Conservation (phyloP, 2,797 vertebrate genomes). For the Neosilurus mollespiculum region DNA sequence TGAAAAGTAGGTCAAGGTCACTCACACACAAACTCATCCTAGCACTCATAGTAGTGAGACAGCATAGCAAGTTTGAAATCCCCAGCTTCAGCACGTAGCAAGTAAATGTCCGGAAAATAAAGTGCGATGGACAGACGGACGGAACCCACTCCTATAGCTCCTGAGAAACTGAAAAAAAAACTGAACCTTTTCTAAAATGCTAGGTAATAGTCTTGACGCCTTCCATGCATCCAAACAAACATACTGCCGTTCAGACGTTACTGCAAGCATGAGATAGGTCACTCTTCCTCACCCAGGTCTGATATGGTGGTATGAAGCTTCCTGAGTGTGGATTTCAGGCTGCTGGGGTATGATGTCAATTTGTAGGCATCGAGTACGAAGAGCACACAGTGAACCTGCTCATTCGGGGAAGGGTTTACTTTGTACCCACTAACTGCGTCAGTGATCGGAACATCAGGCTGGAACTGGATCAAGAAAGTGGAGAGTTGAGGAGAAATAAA, state of each 20-base stretch:
- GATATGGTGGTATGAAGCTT: conserved; percentile 27
- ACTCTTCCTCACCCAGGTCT: conserved; percentile 35
- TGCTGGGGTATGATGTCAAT: conserved; percentile 27
- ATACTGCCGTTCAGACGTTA: background rate
- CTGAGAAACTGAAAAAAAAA: background rate
- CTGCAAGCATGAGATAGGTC: no score
- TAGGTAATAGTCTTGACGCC: background rate
- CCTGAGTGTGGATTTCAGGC: conserved; percentile 29
- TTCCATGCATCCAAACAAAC: background rate
- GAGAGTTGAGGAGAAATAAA: background rate
- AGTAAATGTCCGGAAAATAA: no score
- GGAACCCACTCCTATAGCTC: no score
- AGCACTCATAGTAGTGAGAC: no score
- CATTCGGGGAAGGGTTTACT: conserved; percentile 11
- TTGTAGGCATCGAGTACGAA: conserved; percentile 46
- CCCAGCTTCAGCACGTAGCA: no score
- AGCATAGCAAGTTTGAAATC: no score
- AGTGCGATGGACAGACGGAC: no score
- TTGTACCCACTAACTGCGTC: conserved; percentile 22
- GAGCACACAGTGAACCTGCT: conserved; percentile 46
- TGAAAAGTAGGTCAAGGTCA: no score
- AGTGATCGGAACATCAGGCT: conserved; percentile 12
- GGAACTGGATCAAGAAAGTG: conserved; percentile 36
- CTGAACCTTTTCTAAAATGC: background rate
- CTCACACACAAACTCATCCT: no score